Conservation (phyloP, 2,888 invertebrate genomes). For the Eupithecia subfuscata region DNA sequence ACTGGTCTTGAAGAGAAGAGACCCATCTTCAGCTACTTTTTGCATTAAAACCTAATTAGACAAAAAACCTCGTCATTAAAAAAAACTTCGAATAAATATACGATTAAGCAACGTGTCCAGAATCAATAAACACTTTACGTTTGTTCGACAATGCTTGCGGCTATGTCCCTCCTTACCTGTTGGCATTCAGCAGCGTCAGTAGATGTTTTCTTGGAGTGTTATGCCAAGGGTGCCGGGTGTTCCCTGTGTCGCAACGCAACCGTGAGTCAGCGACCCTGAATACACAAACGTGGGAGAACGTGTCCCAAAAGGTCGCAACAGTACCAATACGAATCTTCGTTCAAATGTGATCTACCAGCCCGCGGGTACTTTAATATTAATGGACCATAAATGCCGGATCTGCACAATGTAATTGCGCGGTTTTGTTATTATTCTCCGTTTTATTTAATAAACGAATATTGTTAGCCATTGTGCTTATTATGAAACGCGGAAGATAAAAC, state of each 20-base stretch:
- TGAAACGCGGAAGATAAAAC: constrained; percentile 22
- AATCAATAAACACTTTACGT: neutral
- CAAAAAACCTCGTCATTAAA: neutral
- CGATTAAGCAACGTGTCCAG: neutral
- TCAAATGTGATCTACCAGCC: constrained; percentile 35
- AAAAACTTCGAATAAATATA: neutral
- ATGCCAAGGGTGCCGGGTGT: constrained; percentile 75
- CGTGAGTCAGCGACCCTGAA: constrained; percentile 74
- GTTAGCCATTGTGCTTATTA: constrained; percentile 2
- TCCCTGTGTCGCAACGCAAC: constrained; percentile 65
- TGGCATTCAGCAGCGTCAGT: constrained; percentile 50
- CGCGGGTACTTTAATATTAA: neutral
- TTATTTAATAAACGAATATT: constrained; percentile 14
- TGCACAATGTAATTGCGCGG: constrained; percentile 6
- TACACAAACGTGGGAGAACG: constrained; percentile 66
- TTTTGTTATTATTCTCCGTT: constrained; percentile 19
- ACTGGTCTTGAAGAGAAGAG: neutral
- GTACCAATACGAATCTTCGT: constrained; percentile 45
- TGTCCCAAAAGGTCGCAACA: constrained; percentile 59
- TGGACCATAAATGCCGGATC: constrained; percentile 2
- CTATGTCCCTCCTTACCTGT: constrained; percentile 39
- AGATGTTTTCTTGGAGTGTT: constrained; percentile 55
- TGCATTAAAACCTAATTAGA: neutral
- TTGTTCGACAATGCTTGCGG: neutral
- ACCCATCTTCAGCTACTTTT: neutral